These are phyloP conservation scores for Thecophora atra DNA, from an alignment of 2,888 invertebrate species.

Conservation along the genomic window DNA sequence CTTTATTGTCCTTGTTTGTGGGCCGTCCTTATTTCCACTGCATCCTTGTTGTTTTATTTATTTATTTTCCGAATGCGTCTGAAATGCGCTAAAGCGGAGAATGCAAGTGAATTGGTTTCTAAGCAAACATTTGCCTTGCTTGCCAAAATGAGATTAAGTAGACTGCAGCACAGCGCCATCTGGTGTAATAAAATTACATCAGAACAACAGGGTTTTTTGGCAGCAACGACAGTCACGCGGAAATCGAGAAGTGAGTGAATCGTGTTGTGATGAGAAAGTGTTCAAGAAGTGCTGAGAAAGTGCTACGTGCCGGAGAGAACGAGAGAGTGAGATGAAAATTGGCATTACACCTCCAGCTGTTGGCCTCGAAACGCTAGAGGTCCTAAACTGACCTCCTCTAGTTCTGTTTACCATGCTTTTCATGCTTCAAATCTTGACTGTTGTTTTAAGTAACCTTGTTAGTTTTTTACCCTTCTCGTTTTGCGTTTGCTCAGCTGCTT, in stretches of 20 bases:
- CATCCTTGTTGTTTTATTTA: neutral
- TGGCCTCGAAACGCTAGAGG: neutral
- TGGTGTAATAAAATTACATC: neutral
- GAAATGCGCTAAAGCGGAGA: neutral
- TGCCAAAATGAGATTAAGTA: slow-evolving; percentile 11
- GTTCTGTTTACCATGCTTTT: too few relatives aligned
- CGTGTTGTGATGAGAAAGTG: too few relatives aligned
- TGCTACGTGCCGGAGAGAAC: neutral
- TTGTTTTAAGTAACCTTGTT: too few relatives aligned
- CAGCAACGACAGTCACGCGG: too few relatives aligned
- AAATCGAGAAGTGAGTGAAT: too few relatives aligned
- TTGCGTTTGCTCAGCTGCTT: too few relatives aligned
- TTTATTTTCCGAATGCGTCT: neutral
- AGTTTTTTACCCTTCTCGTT: too few relatives aligned
- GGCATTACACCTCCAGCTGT: neutral
- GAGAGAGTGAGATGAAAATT: neutral
- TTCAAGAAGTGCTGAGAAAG: neutral
- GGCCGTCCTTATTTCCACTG: neutral
- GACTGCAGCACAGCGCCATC: neutral
- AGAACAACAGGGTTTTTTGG: too few relatives aligned
- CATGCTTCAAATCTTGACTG: too few relatives aligned
- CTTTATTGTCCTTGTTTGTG: slow-evolving; percentile 8
- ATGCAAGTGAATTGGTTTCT: neutral
- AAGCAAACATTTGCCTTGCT: slow-evolving; percentile 6
- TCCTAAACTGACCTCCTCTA: neutral